A percentile compares a stretch with the other conserved stretches of the same genome.
phyloP scores from a whole-genome alignment of 2,113 vertebrate genomes.

The Anoplopoma fimbria region DNA sequence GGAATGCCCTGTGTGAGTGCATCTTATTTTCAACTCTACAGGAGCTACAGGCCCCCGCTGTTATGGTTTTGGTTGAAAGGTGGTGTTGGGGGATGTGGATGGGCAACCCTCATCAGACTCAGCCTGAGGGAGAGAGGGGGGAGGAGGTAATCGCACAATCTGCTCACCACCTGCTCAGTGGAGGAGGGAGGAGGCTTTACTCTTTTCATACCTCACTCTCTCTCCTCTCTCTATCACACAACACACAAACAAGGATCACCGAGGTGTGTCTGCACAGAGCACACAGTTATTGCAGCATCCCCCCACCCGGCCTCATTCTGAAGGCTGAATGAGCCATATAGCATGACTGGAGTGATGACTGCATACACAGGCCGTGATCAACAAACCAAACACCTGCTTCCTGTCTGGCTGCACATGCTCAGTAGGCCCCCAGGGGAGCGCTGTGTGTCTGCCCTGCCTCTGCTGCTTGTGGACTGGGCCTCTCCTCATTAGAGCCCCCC shows the following conservation, averaged over 20 bases:
- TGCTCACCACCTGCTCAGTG: slow-evolving; percentile 72
- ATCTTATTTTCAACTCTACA: slow-evolving; percentile 27
- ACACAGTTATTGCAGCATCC: slow-evolving; percentile 15
- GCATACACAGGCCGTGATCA: slow-evolving; percentile 23
- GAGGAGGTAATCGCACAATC: slow-evolving; percentile 62
- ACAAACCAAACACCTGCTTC: slow-evolving; percentile 72
- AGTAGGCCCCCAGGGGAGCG: slow-evolving; percentile 38
- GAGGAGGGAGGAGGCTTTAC: slow-evolving; percentile 21
- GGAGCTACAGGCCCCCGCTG: slow-evolving; percentile 34
- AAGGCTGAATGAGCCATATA: slow-evolving; percentile 43
- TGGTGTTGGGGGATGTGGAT: slow-evolving; percentile 10
- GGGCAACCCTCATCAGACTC: slow-evolving; percentile 28
- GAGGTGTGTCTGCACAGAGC: slow-evolving; percentile 51
- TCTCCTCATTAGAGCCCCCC: slow-evolving; percentile 63
- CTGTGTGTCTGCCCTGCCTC: slow-evolving; percentile 37
- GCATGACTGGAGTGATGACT: slow-evolving; percentile 31
- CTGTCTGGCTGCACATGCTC: slow-evolving; percentile 68
- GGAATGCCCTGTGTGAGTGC: slow-evolving; percentile 4
- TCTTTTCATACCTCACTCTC: slow-evolving; percentile 24
- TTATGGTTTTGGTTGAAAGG: slow-evolving; percentile 7
- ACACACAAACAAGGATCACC: slow-evolving; percentile 48
- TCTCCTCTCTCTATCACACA: slow-evolving; percentile 21
- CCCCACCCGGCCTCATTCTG: neutral
- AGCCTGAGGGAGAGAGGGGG: slow-evolving; percentile 28
- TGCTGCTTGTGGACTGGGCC: neutral